Evolutionary conservation across 2,888 invertebrate genomes (phyloP), one percentile per base, ranked within the genome.

Genomic region (Acanthoscelides obtectus): DNA sequence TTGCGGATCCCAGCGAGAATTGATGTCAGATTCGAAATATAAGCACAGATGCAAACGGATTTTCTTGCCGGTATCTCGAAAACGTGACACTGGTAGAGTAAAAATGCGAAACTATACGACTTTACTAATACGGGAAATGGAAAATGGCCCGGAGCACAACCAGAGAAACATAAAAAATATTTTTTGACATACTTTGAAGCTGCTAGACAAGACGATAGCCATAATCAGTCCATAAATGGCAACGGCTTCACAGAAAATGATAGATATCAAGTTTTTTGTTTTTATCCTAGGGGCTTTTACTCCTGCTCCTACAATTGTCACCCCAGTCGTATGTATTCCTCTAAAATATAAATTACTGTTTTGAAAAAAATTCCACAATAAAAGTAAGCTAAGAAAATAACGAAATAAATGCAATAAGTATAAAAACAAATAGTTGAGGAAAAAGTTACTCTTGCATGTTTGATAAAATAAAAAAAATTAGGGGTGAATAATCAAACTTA

Each of bases 231-330:
- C 99, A 86, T 99, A 99, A 87, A 99, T 99, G 75, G 99, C 99
- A 2, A 99, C 99, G 78, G 99, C 99, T 87, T 99, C 99, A 85
- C 99, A 99, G 89, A 99, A 99, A 86, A 99, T 99, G 81, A 99
- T 97, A 71, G 98, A 99, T 85, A 99, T 97, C 84, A 99, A 91
- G 87, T 99, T 99, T 88, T 99, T 99, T 73, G 99, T 99, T 87
- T 98, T 96, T 86, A 99, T 99, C 83, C 99, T 89, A 2, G 99
- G 99, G 22, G 98, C 97, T 87, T 98, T 98, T 22, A 99, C 98
- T 84, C 99, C 99, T 77, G 95, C 99, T 72, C 99, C 99, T 70
- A 98, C 89, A 85, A 99, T 99, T 84, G 96, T 97, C 70, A 93
- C 92, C 76, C 98, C 98, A 8, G 97, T 97, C 65, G 97, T 97